Evolutionary conservation across 92 coral and sea anemone species (phyloP), one percentile per base, ranked within the genome.

Genomic region (Heteractis magnifica): DNA sequence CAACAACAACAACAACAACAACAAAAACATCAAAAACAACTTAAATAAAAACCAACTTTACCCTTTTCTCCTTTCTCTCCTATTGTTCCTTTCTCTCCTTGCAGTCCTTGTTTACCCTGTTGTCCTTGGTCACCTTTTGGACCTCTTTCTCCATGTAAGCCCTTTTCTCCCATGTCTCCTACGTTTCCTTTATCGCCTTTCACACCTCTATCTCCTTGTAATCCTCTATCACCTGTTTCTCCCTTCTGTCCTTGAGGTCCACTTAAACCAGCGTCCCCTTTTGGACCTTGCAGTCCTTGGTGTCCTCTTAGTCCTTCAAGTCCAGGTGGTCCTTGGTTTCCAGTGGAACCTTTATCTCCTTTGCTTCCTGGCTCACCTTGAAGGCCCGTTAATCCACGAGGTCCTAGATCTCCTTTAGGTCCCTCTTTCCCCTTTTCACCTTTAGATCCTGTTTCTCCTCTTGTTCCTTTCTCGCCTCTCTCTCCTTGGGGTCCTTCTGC

Each of bases 391-490:
- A 18, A 4, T 12, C 70, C 70, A 18, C 70, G 70, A 5, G 70
- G 70, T 18, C 70, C 70, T 68, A 68, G 73, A 68, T 68, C 73
- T 68, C 73, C 73, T 68, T 20, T 26, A 68, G 49, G 49, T 68
- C 73, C 73, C 23, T 20, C 73, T 20, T 68, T 68, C 15, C 73
- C 73, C 15, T 68, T 68, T 68, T 68, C 73, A 4, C 73, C 73
- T 68, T 68, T 68, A 68, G 23, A 48, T 1, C 73, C 73, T 68
- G 23, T 21, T n/a, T 62, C 70, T 18, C 70, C 70, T 18, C 70
- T 4, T 3, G 20, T 7, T 62, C 70, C 70, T 62, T 62, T 18
- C 18, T 62, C 34, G 18, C 70, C 70, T 62, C 20, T 62, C 18
- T 23, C 70, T n/a, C 70, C 70, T 8, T n/a, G 70, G 5, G 70